Conservation (phyloP, 1,140 invertebrate genomes). For the Matsumurasca onukii region DNA sequence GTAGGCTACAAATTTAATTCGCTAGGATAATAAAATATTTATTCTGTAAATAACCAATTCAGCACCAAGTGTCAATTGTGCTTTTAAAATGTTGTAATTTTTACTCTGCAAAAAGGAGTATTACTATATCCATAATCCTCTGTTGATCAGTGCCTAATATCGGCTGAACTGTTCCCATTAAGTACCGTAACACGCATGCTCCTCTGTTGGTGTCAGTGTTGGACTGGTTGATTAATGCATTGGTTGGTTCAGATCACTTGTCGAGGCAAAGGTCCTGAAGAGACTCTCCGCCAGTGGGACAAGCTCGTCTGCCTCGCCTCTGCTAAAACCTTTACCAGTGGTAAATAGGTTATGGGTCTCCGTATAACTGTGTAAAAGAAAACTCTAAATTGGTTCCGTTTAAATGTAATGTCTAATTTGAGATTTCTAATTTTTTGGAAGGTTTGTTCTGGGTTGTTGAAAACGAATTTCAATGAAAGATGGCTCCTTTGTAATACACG, state of each 20-base stretch:
- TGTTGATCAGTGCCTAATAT: not conserved
- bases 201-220: not conserved
- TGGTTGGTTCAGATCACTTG: constrained; percentile 25
- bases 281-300: not conserved
- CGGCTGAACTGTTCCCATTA: not conserved
- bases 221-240: not conserved
- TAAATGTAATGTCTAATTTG: too few relatives aligned
- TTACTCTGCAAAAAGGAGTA: not conserved
- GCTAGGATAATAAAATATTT: not conserved
- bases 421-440: too few relatives aligned
- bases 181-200: not conserved
- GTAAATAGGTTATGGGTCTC: too few relatives aligned
- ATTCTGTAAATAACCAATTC: not conserved
- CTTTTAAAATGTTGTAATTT: not conserved
- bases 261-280: not conserved
- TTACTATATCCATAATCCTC: not conserved
- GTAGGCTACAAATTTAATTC: too few relatives aligned
- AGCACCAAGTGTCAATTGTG: not conserved
- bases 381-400: too few relatives aligned
- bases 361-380: too few relatives aligned
- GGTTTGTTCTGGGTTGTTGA: too few relatives aligned
- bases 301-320: too few relatives aligned
- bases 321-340: not conserved
- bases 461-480: too few relatives aligned
- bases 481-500: too few relatives aligned